These are phyloP conservation scores for Thryonomys swinderianus DNA, from an alignment of 2,113 vertebrate species.

Conservation along the genomic window DNA sequence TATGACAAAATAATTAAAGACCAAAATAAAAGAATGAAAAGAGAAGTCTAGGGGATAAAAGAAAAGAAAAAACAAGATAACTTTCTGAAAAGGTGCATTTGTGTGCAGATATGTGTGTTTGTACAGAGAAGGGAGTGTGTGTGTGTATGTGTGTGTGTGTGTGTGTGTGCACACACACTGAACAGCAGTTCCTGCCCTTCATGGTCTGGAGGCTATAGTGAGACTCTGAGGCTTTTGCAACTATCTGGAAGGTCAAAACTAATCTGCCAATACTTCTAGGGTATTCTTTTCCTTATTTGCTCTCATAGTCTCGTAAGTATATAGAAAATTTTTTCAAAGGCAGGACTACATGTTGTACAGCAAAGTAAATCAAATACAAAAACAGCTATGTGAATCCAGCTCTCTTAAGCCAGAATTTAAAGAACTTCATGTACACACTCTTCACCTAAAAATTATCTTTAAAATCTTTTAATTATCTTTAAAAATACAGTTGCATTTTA, in stretches of 20 bases:
- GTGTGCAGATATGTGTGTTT: rapidly evolving
- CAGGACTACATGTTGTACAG: not conserved
- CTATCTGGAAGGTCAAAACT: conserved; percentile 19
- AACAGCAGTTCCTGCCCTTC: not conserved
- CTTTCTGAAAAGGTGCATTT: not conserved
- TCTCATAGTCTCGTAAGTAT: not conserved
- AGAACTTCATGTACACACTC: not conserved
- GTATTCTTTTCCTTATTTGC: not conserved
- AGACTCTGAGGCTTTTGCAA: not conserved
- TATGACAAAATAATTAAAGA: not conserved
- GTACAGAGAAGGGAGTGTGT: not conserved
- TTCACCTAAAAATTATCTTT: not conserved
- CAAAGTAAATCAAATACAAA: not conserved
- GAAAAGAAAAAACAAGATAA: not conserved
- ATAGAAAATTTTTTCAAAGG: not conserved
- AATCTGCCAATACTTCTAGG: conserved; percentile 43
- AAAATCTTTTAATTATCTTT: too few relatives aligned
- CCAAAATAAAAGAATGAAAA: not conserved
- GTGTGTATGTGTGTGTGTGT: too few relatives aligned
- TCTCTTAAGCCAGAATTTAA: not conserved
- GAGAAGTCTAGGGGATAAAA: not conserved
- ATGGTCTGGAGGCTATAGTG: not conserved
- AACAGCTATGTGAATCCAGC: not conserved
- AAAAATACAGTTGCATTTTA: not conserved
- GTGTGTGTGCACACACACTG: rapidly evolving